Evolutionary conservation across 2,888 invertebrate genomes (phyloP), one percentile per base, ranked within the genome.

Genomic region (Osedax frankpressi): DNA sequence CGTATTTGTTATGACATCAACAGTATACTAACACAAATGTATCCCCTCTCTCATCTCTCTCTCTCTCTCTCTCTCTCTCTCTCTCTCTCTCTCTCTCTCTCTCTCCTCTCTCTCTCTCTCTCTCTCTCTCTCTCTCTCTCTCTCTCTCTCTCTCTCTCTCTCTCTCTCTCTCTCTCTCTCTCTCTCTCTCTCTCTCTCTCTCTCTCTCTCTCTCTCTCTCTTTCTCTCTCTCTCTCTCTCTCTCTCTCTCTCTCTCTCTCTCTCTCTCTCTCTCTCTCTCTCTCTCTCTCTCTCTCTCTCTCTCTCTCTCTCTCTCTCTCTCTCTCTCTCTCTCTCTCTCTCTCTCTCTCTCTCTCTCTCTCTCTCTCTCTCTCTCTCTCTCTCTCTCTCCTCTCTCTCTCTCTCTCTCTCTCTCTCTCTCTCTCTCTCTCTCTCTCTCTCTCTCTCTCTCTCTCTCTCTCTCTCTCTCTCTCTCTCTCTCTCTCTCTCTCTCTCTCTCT

Each of bases 131-230:
- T 2, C 73, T 70, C 68, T 30, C 2, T 70, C 68, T 28, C 1
- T 65, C 68, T 73, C 44, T 70, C 25, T 73, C 69, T 73, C 28
- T 73, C 69, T 70, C 73, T 70, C 69, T 73, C 69, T 70, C 73
- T 70, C 68, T 73, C 69, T 71, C 69, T 44, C 28, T 70, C 68
- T 44, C n/a, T 27, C 24, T 71, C n/a, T 29, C 30, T 71, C 11
- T 25, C 28, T 24, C 3, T 28, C 24, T 19, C 29, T 2, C 30
- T 30, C 27, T 27, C 29, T 29, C 3, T 70, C 27, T 71, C 24
- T 73, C 25, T 59, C 59, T 59, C 59, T 59, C 59, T 59, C 59
- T 59, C 59, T 59, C 59, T 59, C 59, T 59, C 59, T 59, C 59
- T 59, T 19, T 59, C 59, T 59, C 59, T 59, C 59, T 59, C 59